Conservation (phyloP, 2,113 vertebrate species). For the Spilogale gracilis region DNA sequence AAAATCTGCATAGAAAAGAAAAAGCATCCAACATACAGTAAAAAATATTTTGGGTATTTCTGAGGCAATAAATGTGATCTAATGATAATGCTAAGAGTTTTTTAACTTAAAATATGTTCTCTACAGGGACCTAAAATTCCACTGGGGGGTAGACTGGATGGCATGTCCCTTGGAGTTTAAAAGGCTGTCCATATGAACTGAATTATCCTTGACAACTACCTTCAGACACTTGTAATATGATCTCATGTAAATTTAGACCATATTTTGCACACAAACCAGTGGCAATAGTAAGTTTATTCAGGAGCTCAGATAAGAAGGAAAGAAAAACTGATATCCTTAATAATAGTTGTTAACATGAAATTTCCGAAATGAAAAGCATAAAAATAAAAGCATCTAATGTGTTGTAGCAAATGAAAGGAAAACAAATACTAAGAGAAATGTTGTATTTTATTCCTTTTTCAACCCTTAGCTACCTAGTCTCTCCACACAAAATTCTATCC, state of each 20-base stretch:
- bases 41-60: slow-evolving; percentile 35
- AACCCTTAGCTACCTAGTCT: slow-evolving; percentile 74
- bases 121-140: slow-evolving; percentile 86
- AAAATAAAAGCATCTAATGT: slow-evolving; percentile 89
- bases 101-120: slow-evolving; percentile 85
- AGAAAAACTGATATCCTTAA: slow-evolving; percentile 87
- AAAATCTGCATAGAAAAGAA: slow-evolving; percentile 24
- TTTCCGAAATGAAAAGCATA: slow-evolving; percentile 89
- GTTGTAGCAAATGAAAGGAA: slow-evolving; percentile 87
- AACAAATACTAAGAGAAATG: slow-evolving; percentile 76
- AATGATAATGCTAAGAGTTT: slow-evolving; percentile 59
- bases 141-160: slow-evolving; percentile 88
- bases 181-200: slow-evolving; percentile 91
- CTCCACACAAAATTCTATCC: slow-evolving; percentile 76
- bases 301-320: slow-evolving; percentile 87
- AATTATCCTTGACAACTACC: slow-evolving; percentile 94
- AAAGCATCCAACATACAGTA: not conserved
- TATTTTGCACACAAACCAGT: slow-evolving; percentile 88
- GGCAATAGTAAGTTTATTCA: slow-evolving; percentile 88
- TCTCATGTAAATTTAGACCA: slow-evolving; percentile 94
- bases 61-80: not conserved
- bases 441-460: slow-evolving; percentile 82
- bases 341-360: slow-evolving; percentile 88
- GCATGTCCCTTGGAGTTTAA: slow-evolving; percentile 89
- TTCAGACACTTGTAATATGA: slow-evolving; percentile 93